phyloP scores from a whole-genome alignment of 2,888 invertebrate genomes.

The Stomorhina lunata region DNA sequence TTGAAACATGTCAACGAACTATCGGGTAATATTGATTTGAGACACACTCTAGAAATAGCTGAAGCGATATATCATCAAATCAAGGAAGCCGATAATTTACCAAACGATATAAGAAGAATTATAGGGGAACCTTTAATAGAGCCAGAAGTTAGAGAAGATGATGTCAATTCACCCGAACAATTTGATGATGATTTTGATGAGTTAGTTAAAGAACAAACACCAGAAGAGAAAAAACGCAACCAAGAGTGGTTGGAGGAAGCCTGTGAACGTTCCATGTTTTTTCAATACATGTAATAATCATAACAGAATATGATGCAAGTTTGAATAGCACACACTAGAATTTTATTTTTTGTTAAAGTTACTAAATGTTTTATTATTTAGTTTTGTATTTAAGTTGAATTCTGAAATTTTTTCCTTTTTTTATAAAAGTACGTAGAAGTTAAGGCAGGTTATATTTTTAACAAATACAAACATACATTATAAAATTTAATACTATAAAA shows the following conservation, averaged over 20 bases:
- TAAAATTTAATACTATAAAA: slow-evolving; percentile 11
- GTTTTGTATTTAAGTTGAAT: neutral
- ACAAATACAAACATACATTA: neutral
- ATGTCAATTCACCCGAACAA: slow-evolving; percentile 71
- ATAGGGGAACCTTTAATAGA: slow-evolving; percentile 83
- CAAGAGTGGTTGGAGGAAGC: slow-evolving; percentile 78
- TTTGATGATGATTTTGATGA: slow-evolving; percentile 79
- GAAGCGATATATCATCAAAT: slow-evolving; percentile 96
- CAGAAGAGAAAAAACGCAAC: slow-evolving; percentile 75
- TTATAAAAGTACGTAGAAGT: neutral
- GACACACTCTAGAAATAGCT: slow-evolving; percentile 89
- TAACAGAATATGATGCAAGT: neutral
- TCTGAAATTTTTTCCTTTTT: neutral
- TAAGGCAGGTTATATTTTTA: slow-evolving; percentile 12
- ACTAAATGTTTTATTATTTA: neutral
- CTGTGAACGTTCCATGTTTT: slow-evolving; percentile 77
- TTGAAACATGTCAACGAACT: slow-evolving; percentile 98
- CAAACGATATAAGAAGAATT: slow-evolving; percentile 86
- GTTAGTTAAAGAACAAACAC: slow-evolving; percentile 72
- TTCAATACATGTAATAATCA: slow-evolving; percentile 71
- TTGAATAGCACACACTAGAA: slow-evolving; percentile 7
- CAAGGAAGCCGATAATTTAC: slow-evolving; percentile 85
- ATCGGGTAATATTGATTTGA: slow-evolving; percentile 91
- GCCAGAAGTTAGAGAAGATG: slow-evolving; percentile 56
- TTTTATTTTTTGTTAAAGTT: slow-evolving; percentile 3